phyloP scores from a whole-genome alignment of 2,113 vertebrate genomes.

The Salminus brasiliensis region DNA sequence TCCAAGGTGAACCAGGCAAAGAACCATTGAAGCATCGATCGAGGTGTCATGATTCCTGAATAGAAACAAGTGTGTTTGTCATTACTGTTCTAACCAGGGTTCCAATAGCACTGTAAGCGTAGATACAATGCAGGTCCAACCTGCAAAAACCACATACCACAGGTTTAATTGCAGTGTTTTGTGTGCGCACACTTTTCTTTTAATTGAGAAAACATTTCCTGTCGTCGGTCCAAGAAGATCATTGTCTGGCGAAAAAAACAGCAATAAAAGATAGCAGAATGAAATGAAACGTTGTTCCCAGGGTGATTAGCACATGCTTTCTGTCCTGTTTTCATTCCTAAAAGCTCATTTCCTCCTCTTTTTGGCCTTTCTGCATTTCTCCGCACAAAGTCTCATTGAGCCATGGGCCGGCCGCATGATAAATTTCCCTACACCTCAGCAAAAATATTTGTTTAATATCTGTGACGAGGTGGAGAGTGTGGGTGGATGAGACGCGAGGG shows the following conservation, averaged over 20 bases:
- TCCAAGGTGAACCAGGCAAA: too few species aligned
- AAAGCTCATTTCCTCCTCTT: slow-evolving; percentile 21
- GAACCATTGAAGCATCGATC: too few species aligned
- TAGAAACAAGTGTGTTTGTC: too few species aligned
- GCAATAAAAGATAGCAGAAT: slow-evolving; percentile 16
- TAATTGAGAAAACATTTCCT: neutral
- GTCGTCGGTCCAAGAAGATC: slow-evolving; percentile 7
- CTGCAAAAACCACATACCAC: too few species aligned
- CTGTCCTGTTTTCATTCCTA: slow-evolving; percentile 12
- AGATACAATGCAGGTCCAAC: too few species aligned
- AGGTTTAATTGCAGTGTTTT: neutral
- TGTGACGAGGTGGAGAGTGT: slow-evolving; percentile 27
- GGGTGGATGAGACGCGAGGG: neutral
- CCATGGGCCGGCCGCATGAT: slow-evolving; percentile 3
- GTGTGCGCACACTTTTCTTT: neutral
- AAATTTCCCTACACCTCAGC: slow-evolving; percentile 28
- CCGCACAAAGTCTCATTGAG: slow-evolving; percentile 43
- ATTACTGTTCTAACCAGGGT: too few species aligned
- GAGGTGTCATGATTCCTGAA: too few species aligned
- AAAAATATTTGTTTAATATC: slow-evolving; percentile 50
- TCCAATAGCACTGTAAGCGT: too few species aligned
- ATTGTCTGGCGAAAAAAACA: neutral
- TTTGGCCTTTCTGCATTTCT: slow-evolving; percentile 2
- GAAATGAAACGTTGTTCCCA: slow-evolving; percentile 11
- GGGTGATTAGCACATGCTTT: neutral